Percentiles rank a stretch among this genome's conserved stretches.
Conservation (phyloP, 2,888 invertebrate species). For the Drosophila neotestacea region DNA sequence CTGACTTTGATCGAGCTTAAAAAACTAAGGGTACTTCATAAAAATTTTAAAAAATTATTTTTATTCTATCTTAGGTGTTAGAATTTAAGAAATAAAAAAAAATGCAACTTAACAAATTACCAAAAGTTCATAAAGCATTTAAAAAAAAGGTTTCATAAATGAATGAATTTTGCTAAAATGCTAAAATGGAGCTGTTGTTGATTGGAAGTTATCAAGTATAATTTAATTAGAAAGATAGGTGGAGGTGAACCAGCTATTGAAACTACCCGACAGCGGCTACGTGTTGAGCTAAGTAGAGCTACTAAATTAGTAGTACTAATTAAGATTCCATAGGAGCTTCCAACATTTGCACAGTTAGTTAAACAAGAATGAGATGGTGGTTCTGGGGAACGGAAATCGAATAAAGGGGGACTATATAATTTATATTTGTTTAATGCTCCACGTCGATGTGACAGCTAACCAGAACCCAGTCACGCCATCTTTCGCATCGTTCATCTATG, state of each 20-base stretch:
- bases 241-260: conserved; percentile 1
- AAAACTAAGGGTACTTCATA: too few relatives aligned
- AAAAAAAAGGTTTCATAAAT: too few relatives aligned
- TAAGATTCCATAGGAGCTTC: conserved; percentile 61
- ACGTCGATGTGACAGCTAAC: conserved; percentile 51
- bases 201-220: conserved; percentile 15
- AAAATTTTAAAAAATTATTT: too few relatives aligned
- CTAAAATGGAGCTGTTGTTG: conserved; percentile 7
- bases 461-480: conserved; percentile 58
- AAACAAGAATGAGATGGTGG: conserved; percentile 48
- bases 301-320: conserved; percentile 43
- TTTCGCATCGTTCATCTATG: conserved; percentile 29
- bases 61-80: too few relatives aligned
- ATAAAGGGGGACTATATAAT: conserved; percentile 30
- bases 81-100: too few relatives aligned
- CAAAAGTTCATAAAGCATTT: too few relatives aligned
- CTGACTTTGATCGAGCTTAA: too few relatives aligned
- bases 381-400: not conserved
- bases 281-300: conserved; percentile 32
- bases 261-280: conserved; percentile 33
- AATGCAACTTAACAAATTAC: too few relatives aligned
- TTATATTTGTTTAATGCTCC: conserved; percentile 63
- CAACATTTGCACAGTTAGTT: conserved; percentile 72
- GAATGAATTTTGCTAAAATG: conserved; percentile 1
- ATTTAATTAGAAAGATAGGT: conserved; percentile 46